Conservation (phyloP, 2,113 vertebrate species). For the Cololabis saira region DNA sequence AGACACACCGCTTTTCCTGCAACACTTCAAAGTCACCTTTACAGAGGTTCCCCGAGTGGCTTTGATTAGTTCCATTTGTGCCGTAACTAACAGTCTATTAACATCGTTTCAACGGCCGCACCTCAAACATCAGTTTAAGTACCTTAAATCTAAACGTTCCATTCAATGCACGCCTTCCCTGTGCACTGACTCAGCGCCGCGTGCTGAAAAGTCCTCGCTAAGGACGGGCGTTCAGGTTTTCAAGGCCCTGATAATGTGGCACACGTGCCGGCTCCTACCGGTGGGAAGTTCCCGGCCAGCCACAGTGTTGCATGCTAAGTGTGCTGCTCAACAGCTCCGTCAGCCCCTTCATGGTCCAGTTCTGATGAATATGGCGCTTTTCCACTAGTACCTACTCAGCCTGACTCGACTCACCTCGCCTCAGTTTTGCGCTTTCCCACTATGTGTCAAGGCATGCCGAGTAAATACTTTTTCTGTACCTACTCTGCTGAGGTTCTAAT, state of each 20-base stretch:
- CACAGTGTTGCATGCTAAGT: not conserved
- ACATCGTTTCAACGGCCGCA: slow-evolving; percentile 27
- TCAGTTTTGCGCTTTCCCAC: too few species aligned
- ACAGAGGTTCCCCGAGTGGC: slow-evolving; percentile 19
- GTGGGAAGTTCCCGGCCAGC: not conserved
- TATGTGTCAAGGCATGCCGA: too few species aligned
- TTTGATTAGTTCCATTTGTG: slow-evolving; percentile 44
- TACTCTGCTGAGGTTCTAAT: too few species aligned
- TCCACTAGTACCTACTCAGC: too few species aligned
- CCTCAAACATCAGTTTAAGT: slow-evolving; percentile 1
- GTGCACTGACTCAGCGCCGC: slow-evolving; percentile 26
- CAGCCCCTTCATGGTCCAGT: slow-evolving; percentile 25
- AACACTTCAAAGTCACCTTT: slow-evolving; percentile 70
- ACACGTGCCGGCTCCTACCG: slow-evolving; percentile 25
- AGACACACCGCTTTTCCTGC: slow-evolving; percentile 31
- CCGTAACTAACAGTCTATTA: slow-evolving; percentile 31
- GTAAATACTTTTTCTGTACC: too few species aligned
- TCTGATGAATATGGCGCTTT: too few species aligned
- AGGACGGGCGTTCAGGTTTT: too few species aligned
- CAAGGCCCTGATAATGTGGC: slow-evolving; percentile 8
- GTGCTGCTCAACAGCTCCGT: not conserved
- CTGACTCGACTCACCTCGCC: too few species aligned
- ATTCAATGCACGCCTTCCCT: slow-evolving; percentile 4
- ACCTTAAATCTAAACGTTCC: slow-evolving; percentile 10
- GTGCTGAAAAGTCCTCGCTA: slow-evolving; percentile 33